Base-by-base conservation (phyloP, 1,140 invertebrate species). In the Platyura marginata region DNA sequence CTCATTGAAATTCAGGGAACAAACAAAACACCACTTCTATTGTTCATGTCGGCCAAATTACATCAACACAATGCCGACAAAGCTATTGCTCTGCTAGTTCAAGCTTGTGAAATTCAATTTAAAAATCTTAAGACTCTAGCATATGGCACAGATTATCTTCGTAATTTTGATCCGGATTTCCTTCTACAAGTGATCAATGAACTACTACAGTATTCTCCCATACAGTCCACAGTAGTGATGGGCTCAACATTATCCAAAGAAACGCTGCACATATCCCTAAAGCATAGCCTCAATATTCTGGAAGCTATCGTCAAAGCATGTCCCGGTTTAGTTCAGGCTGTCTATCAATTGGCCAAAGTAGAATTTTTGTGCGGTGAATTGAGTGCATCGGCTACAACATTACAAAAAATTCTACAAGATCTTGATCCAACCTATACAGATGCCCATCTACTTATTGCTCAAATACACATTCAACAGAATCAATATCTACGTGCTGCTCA, bases 381-480 rank as follows among this genome's bases (percentile, higher is more conserved):
- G 5, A 70, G 71, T 48, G 67, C 70, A 20, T 79, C 85, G 1
- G 62, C 72, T 22, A 61, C 52, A 21, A 68, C 74, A 18, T 60
- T 94, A 18, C 74, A 80, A 49, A 73, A 79, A 50, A 73, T 90
- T 44, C 55, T 88, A 11, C 78, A 88, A 5, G 58, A 70, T 23
- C 63, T 79, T 10, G 85, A 91, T 58, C 71, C 76, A 13, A 77
- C 79, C 0, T 80, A 77, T 54, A 78, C 81, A 1, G 78, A 89
- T 48, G 84, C 79, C 19, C 79, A 93, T 63, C 67, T 97, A 3
- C 62, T 95, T 3, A 73, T 92, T 68, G 87, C 92, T 16, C 85
- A 93, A 62, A 83, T 92, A 39, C 72, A 84, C 42, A 61, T 79
- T 2, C 67, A 72, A 35, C 77, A 86, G 59, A 72, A 77, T 32